Base-by-base conservation (phyloP, 2,113 vertebrate genomes). In the Origma solitaria region DNA sequence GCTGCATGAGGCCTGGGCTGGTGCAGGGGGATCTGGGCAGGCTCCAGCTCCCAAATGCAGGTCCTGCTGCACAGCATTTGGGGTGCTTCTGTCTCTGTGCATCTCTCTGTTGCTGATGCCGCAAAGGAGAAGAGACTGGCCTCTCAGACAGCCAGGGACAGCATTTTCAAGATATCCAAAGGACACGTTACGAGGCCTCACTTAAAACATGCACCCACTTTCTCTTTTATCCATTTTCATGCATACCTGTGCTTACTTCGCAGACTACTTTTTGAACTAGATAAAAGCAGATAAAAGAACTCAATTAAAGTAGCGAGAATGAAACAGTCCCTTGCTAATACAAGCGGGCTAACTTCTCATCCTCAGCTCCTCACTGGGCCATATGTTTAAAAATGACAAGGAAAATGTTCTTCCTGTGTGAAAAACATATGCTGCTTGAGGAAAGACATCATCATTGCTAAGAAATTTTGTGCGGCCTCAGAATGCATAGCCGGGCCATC, bases 231-330 rank as follows among this genome's bases (percentile, higher is more conserved):
- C n/a, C 21, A 17, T 57, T 88, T 70, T 20, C 49, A 76, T 3
- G 30, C 10, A 30, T 64, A 83, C 88, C 93, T 76, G 76, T 37
- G 42, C 82, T 86, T 88, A 60, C 56, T 90, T 81, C 40, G 64
- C 93, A 93, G 69, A 33, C 71, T 86, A 88, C 42, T 44, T 93
- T 94, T 50, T 90, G 92, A 94, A 92, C 94, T 60, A 90, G 88
- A 95, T 89, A 81, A 54, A 96, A 92, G 88, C 69, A 94, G 79
- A 95, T 92, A 84, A 92, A 93, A 81, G 91, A 92, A 92, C 82
- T 92, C 88, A 92, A 91, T 94, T 95, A 91, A 86, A 93, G 57
- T 47, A 94, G 90, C 69, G 86, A 92, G 77, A 94, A 93, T 49
- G 37, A 91, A 95, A 53, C n/a, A 51, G 76, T 94, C 90, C 83